Conservation (phyloP, 92 coral and sea anemone species). For the Parazoanthus atlanticus region DNA sequence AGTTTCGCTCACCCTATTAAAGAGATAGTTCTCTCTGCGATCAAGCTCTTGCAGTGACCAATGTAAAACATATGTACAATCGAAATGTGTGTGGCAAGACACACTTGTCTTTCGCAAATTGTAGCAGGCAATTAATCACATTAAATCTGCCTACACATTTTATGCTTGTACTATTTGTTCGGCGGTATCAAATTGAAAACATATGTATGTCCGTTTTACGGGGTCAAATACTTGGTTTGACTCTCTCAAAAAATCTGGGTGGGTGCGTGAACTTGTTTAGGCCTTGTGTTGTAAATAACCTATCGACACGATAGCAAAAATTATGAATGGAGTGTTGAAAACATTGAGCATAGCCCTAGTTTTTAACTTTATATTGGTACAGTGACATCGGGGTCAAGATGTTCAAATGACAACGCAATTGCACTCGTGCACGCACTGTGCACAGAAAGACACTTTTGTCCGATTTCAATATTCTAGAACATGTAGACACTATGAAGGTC, state of each 20-base stretch:
- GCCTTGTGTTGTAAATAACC: slow-evolving; percentile 9
- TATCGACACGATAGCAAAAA: slow-evolving; percentile 11
- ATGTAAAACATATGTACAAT: not conserved
- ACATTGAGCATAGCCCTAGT: not conserved
- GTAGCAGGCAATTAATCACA: not conserved
- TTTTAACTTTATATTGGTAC: not conserved
- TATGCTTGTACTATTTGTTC: not conserved
- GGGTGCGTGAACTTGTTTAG: not conserved
- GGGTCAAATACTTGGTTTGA: not conserved
- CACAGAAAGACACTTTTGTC: not conserved
- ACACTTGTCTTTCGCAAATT: not conserved
- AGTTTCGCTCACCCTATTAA: not conserved
- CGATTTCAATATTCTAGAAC: not conserved
- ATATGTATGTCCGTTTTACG: not conserved
- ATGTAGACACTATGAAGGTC: not conserved
- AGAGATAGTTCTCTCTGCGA: not conserved
- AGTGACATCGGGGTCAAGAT: not conserved
- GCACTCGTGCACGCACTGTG: not conserved
- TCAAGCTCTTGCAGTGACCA: not conserved
- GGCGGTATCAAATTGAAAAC: not conserved
- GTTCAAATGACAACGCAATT: not conserved
- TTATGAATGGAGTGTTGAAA: slow-evolving; percentile 27
- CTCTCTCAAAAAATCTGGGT: not conserved
- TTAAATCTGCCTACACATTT: not conserved
- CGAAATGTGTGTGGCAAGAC: not conserved